Conservation (phyloP, 2,888 invertebrate species). For the Toxonevra muliebris region DNA sequence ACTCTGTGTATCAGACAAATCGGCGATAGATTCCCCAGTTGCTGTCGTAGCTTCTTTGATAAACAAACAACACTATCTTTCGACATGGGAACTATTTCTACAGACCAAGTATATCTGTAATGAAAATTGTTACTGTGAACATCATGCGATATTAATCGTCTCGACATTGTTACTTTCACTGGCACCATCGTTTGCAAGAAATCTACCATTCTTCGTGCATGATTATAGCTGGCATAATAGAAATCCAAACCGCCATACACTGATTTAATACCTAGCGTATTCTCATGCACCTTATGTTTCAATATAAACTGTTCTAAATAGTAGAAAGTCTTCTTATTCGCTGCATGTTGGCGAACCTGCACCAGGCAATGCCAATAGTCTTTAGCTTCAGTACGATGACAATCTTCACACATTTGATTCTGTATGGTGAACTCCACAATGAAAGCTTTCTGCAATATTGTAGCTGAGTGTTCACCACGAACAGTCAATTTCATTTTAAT, state of each 20-base stretch:
- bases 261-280: conserved; percentile 88
- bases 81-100: conserved; percentile 96
- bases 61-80: conserved; percentile 94
- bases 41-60: conserved; percentile 84
- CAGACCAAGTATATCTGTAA: conserved; percentile 93
- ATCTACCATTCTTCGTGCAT: conserved; percentile 95
- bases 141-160: conserved; percentile 96
- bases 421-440: conserved; percentile 91
- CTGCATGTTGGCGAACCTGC: conserved; percentile 86
- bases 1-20: conserved; percentile 90
- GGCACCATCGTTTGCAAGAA: conserved; percentile 91
- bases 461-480: conserved; percentile 91
- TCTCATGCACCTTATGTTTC: conserved; percentile 92
- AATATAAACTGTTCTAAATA: conserved; percentile 97
- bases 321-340: conserved; percentile 96
- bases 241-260: conserved; percentile 93
- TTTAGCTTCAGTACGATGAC: conserved; percentile 96
- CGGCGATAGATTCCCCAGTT: conserved; percentile 86
- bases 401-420: conserved; percentile 97
- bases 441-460: conserved; percentile 93
- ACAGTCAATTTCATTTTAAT: conserved; percentile 95
- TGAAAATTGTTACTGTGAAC: conserved; percentile 96
- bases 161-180: conserved; percentile 86
- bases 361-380: conserved; percentile 96
- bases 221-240: conserved; percentile 87